A percentile compares a stretch with the other conserved stretches of the same genome.
phyloP scores from a whole-genome alignment of 2,888 invertebrate species.

The Electrophaes corylata region DNA sequence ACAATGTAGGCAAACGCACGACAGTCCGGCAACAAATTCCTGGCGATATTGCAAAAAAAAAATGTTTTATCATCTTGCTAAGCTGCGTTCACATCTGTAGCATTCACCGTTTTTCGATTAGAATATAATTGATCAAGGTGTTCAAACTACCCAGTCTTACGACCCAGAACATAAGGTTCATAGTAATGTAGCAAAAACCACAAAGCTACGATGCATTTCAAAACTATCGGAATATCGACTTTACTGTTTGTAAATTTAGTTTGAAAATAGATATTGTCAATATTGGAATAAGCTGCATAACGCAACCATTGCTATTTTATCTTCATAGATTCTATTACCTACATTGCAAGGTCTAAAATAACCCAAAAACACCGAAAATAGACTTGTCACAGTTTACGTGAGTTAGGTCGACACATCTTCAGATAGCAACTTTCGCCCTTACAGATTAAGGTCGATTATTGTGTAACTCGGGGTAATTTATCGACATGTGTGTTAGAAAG shows the following conservation, averaged over 20 bases:
- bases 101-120: constrained; percentile 9
- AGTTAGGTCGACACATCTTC: not conserved
- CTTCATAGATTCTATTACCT: not conserved
- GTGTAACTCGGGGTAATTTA: not conserved
- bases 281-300: not conserved
- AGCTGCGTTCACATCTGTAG: constrained; percentile 22
- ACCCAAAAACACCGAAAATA: not conserved
- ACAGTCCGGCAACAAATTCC: no score
- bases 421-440: not conserved
- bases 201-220: not conserved
- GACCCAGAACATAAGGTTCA: not conserved
- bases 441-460: constrained; percentile 1
- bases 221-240: not conserved
- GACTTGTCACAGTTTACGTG: not conserved
- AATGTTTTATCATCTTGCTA: constrained; percentile 16
- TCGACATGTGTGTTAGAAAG: constrained; percentile 19
- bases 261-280: not conserved
- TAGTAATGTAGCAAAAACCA: constrained; percentile 2
- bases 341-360: not conserved
- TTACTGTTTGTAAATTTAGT: not conserved
- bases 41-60: not conserved
- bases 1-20: no score
- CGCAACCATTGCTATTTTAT: not conserved
- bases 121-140: constrained; percentile 20
- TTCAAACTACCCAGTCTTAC: not conserved